Percentiles rank a stretch among this genome's conserved stretches.
phyloP scores from a whole-genome alignment of 1,140 invertebrate genomes.

The Drosophila aff. region DNA sequence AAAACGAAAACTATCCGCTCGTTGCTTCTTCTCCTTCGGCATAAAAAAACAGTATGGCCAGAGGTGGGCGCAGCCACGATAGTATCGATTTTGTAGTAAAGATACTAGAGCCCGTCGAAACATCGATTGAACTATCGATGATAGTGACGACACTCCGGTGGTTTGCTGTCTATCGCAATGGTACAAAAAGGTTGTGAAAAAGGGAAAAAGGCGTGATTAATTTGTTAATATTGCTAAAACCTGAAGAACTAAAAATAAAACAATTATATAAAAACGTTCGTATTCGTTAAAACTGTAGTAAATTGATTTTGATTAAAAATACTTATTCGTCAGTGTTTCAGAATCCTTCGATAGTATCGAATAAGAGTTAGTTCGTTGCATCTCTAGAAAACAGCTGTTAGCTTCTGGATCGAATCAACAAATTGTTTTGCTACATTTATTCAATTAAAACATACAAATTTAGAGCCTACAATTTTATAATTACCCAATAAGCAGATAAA shows the following conservation, averaged over 20 bases:
- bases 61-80: not conserved
- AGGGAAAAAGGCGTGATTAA: not conserved
- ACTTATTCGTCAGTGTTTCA: not conserved
- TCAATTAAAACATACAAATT: constrained; percentile 13
- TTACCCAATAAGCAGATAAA: not conserved
- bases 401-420: constrained; percentile 7
- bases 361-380: not conserved
- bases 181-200: not conserved
- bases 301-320: too few species aligned
- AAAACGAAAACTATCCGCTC: constrained; percentile 28
- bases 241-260: too few species aligned
- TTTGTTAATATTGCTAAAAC: not conserved
- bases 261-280: too few species aligned
- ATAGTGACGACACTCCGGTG: not conserved
- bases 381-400: constrained; percentile 1
- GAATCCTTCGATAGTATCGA: not conserved
- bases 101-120: not conserved
- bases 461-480: not conserved
- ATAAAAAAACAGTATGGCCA: constrained; percentile 20
- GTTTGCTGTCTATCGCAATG: not conserved
- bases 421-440: not conserved
- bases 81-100: not conserved
- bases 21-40: constrained; percentile 19
- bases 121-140: not conserved
- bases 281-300: too few species aligned